A percentile compares a stretch with the other conserved stretches of the same genome.
phyloP scores from a whole-genome alignment of 2,888 invertebrate genomes.

The Isoperla grammatica region DNA sequence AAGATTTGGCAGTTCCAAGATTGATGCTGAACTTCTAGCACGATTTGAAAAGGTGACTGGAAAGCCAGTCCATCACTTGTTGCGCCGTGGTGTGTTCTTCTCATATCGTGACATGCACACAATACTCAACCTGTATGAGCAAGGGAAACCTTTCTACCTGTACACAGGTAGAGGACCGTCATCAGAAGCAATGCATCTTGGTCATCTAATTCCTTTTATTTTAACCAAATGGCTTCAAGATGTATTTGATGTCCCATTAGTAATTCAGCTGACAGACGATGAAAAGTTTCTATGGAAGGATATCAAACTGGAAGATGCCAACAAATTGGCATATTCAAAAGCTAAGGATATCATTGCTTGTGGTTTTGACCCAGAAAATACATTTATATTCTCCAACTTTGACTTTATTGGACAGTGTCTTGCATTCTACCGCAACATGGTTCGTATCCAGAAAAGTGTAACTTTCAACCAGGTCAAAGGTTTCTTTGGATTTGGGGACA shows the following conservation, averaged over 20 bases:
- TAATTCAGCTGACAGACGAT: constrained; percentile 97
- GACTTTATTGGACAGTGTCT: constrained; percentile 88
- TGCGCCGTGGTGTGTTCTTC: constrained; percentile 92
- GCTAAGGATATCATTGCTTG: constrained; percentile 97
- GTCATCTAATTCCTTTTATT: constrained; percentile 95
- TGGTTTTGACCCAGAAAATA: constrained; percentile 89
- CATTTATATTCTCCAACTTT: constrained; percentile 94
- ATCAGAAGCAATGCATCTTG: constrained; percentile 91
- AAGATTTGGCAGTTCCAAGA: constrained; percentile 88
- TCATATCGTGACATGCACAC: constrained; percentile 91
- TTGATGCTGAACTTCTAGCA: constrained; percentile 76
- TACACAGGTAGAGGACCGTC: constrained; percentile 98
- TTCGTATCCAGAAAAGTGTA: constrained; percentile 87
- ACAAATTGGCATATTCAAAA: constrained; percentile 81
- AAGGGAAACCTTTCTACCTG: constrained; percentile 90
- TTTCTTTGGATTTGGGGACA: constrained; percentile 96
- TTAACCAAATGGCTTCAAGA: constrained; percentile 98
- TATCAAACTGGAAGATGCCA: constrained; percentile 79
- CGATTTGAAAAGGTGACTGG: constrained; percentile 86
- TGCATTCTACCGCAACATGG: constrained; percentile 89
- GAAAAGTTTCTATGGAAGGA: constrained; percentile 98
- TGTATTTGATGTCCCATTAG: constrained; percentile 88
- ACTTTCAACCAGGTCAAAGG: constrained; percentile 98
- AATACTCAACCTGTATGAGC: constrained; percentile 78
- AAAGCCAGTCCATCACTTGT: constrained; percentile 78